Base-by-base conservation (phyloP, 2,888 invertebrate species). In the Folsomia candida region DNA sequence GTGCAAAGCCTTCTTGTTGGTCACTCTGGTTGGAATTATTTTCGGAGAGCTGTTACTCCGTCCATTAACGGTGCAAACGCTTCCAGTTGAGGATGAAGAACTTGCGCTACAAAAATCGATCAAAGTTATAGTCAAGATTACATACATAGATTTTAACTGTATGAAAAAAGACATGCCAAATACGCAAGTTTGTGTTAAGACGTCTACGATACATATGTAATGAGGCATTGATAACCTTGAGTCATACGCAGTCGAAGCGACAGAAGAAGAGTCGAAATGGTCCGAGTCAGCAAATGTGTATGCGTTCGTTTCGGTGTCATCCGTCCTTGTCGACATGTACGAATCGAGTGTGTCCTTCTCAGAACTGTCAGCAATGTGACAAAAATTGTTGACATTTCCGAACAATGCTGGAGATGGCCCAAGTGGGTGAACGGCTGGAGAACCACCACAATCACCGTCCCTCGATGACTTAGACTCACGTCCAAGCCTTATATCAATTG, bases 221-320 rank as follows among this genome's bases (percentile, higher is more conserved):
- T 65, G n/a, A n/a, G n/a, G n/a, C 47, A 47, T 11, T 11, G 47
- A 11, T 11, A 71, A 75, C 76, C 78, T 78, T 64, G 75, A 78
- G 65, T 78, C 78, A 72, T 73, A 76, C 67, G 68, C 74, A 28
- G 74, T 76, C 27, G 78, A 78, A 71, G 78, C 78, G 24, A 78
- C 73, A 69, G 78, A 78, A 60, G 72, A 70, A 29, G 74, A 68
- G 66, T 78, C 76, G 18, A 47, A 47, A 61, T 78, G 75, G 58
- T 71, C 71, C 51, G 78, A 72, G 73, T 78, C 78, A 65, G 78
- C 78, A 59, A 75, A 73, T 24, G 75, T 76, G 60, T 78, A 78
- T 67, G 75, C 75, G 62, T 78, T 76, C 58, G 75, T 72, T 71
- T 78, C 78, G 37, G 76, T 76, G 67, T 75, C 75, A 70, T 75